A percentile compares a stretch with the other conserved stretches of the same genome.
phyloP scores from a whole-genome alignment of 2,888 invertebrate species.

The Lepidochrysops patricia region DNA sequence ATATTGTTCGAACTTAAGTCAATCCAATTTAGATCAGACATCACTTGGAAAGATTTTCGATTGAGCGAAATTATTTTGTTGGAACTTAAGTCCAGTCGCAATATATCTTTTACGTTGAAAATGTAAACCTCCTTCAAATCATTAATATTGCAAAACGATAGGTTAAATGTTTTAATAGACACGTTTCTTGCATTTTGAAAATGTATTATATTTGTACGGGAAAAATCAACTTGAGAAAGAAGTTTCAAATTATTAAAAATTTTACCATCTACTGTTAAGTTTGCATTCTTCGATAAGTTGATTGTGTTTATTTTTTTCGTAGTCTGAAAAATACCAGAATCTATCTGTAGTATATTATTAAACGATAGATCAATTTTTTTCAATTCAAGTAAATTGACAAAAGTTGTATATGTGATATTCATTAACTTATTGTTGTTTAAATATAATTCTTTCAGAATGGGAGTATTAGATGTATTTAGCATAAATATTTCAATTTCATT shows the following conservation, averaged over 20 bases:
- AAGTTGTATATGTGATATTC: conserved; percentile 16
- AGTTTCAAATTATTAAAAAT: conserved; percentile 16
- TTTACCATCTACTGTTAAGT: conserved; percentile 12
- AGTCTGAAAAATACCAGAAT: conserved; percentile 16
- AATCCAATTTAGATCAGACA: conserved; percentile 16
- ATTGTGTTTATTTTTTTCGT: conserved; percentile 13
- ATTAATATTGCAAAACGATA: conserved; percentile 17
- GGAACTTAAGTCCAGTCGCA: conserved; percentile 15
- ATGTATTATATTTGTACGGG: conserved; percentile 10
- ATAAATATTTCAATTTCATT: conserved; percentile 16
- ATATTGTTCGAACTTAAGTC: conserved; percentile 22
- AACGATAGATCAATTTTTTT: conserved; percentile 15
- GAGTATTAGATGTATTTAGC: conserved; percentile 17
- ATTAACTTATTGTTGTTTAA: conserved; percentile 18
- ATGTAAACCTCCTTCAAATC: conserved; percentile 15
- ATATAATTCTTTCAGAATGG: conserved; percentile 14
- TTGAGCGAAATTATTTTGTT: conserved; percentile 18
- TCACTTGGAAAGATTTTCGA: conserved; percentile 17
- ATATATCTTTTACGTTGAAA: conserved; percentile 15
- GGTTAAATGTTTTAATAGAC: conserved; percentile 17
- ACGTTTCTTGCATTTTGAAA: conserved; percentile 14
- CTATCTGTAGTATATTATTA: conserved; percentile 16
- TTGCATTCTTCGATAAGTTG: conserved; percentile 13
- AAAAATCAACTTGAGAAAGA: conserved; percentile 16
- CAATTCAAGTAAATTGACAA: conserved; percentile 13